Conservation (phyloP, 2,113 vertebrate genomes). For the Microcebus griseorufus region DNA sequence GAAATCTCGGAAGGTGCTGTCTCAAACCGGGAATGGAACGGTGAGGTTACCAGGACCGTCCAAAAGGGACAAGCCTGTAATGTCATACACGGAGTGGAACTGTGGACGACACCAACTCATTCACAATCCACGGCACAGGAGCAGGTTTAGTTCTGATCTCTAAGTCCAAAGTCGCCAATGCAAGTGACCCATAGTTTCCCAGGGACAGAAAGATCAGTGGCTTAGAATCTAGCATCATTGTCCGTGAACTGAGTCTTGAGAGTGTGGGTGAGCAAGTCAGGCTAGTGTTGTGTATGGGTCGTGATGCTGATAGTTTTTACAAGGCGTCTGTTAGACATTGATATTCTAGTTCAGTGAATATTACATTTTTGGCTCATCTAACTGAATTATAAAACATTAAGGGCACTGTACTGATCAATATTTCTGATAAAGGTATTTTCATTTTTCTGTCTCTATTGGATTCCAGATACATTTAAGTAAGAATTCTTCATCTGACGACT, state of each 20-base stretch:
- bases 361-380: background rate
- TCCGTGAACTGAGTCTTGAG: background rate
- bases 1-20: background rate
- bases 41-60: background rate
- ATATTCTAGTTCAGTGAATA: background rate
- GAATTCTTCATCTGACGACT: background rate
- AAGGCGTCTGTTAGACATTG: background rate
- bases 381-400: background rate
- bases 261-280: background rate
- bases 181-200: background rate
- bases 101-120: fast-evolving
- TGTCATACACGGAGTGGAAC: background rate
- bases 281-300: background rate
- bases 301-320: background rate
- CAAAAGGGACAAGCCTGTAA: background rate
- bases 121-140: background rate
- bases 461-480: background rate
- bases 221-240: background rate
- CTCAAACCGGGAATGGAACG: background rate
- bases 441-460: background rate
- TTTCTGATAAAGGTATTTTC: background rate
- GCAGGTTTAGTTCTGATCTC: background rate
- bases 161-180: background rate
- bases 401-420: background rate
- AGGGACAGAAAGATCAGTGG: fast-evolving